phyloP scores from a whole-genome alignment of 1,140 invertebrate genomes.

The Penaeus japonicus region DNA sequence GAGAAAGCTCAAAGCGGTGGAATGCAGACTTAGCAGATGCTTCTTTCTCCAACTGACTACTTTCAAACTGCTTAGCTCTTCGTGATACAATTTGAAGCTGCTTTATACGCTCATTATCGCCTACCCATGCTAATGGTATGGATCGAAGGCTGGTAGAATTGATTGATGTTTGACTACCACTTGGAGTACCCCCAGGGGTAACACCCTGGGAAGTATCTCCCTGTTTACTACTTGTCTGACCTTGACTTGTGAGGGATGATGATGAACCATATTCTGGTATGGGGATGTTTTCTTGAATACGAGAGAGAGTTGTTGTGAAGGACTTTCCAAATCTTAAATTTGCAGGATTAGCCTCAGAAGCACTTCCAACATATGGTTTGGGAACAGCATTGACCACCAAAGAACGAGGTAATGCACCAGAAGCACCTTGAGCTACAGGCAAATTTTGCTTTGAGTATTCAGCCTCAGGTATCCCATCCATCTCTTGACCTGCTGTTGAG shows the following conservation, averaged over 20 bases:
- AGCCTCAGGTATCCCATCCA: not conserved
- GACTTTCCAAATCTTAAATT: conserved; percentile 60
- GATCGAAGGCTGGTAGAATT: conserved; percentile 30
- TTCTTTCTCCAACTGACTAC: conserved; percentile 65
- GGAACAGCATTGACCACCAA: conserved; percentile 60
- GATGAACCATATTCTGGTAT: conserved; percentile 61
- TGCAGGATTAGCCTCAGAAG: not conserved
- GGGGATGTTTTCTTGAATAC: conserved; percentile 72
- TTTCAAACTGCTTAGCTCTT: conserved; percentile 78
- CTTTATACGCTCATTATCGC: conserved; percentile 59
- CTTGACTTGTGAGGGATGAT: conserved; percentile 61
- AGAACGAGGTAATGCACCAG: not conserved
- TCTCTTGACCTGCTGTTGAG: not conserved
- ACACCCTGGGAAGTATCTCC: conserved; percentile 60
- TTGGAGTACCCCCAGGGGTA: conserved; percentile 37
- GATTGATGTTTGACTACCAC: conserved; percentile 54
- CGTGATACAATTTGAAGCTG: conserved; percentile 64
- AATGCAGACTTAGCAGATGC: conserved; percentile 73
- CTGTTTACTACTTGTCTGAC: conserved; percentile 56
- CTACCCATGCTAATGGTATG: conserved; percentile 54
- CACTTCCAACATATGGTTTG: conserved; percentile 54
- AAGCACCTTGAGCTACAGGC: not conserved
- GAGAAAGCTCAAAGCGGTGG: conserved; percentile 77
- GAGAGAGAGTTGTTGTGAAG: conserved; percentile 71
- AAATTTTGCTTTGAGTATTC: not conserved